These are phyloP conservation scores for Chirona hameri DNA, from an alignment of 2,888 invertebrate genomes.

Conservation along the genomic window DNA sequence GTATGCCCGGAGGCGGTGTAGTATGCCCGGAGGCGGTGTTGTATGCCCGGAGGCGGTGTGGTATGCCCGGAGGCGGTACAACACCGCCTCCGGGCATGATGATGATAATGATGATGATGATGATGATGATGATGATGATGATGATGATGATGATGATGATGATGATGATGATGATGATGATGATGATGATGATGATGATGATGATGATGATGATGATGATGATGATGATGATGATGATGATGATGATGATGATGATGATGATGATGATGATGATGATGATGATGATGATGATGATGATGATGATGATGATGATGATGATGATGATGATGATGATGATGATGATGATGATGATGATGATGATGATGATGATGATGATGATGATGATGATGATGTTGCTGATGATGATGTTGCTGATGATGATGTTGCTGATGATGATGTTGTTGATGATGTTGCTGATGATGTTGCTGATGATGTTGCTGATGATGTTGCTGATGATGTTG, in stretches of 20 bases:
- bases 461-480: too few species aligned
- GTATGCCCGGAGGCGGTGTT: too few species aligned
- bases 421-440: too few species aligned
- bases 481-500: too few species aligned
- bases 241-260: slow-evolving; percentile 22
- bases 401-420: too few species aligned
- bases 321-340: slow-evolving; percentile 22
- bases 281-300: slow-evolving; percentile 22
- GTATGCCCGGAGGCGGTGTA: too few species aligned
- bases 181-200: slow-evolving; percentile 22
- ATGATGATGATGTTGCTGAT: too few species aligned
- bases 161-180: slow-evolving; percentile 22
- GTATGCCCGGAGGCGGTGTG: too few species aligned
- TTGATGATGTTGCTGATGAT: too few species aligned
- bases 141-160: slow-evolving; percentile 22
- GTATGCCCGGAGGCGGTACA: too few species aligned
- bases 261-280: slow-evolving; percentile 22
- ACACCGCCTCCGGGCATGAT: too few species aligned
- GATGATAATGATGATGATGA: slow-evolving; percentile 22
- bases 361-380: slow-evolving; percentile 22
- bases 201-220: slow-evolving; percentile 22
- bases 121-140: slow-evolving; percentile 22
- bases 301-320: slow-evolving; percentile 22
- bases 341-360: slow-evolving; percentile 22
- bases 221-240: slow-evolving; percentile 22